Conservation (phyloP, 2,888 invertebrate species). For the Ectobius pallidus region DNA sequence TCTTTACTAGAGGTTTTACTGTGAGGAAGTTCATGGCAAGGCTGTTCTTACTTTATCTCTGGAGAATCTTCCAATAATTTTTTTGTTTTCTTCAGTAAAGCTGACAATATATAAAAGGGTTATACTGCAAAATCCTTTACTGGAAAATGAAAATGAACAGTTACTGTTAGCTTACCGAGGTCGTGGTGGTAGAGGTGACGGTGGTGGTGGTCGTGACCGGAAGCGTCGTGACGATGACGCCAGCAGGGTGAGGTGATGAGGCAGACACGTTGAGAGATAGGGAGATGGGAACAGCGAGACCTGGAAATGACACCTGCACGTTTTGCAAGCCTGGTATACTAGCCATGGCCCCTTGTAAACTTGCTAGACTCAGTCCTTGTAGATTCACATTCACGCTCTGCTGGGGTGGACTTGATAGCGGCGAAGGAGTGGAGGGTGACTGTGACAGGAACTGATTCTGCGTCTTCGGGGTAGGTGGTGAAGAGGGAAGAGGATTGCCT, state of each 20-base stretch:
- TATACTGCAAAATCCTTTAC: neutral
- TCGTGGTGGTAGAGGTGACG: slow-evolving; percentile 55
- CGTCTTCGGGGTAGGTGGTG: slow-evolving; percentile 20
- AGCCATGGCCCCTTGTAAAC: slow-evolving; percentile 59
- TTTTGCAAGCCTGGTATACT: slow-evolving; percentile 75
- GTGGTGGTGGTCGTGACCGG: slow-evolving; percentile 60
- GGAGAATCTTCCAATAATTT: too few relatives aligned
- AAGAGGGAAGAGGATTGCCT: slow-evolving; percentile 32
- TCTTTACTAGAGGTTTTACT: too few relatives aligned
- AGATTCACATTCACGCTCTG: slow-evolving; percentile 55
- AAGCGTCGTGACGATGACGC: slow-evolving; percentile 68
- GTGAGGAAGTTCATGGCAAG: too few relatives aligned
- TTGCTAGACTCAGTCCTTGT: slow-evolving; percentile 75
- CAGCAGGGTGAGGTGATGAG: slow-evolving; percentile 58
- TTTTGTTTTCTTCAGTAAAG: too few relatives aligned
- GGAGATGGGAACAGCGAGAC: slow-evolving; percentile 85
- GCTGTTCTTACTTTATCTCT: too few relatives aligned
- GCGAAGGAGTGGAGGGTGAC: slow-evolving; percentile 46
- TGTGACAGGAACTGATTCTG: slow-evolving; percentile 32
- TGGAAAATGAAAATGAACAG: too few relatives aligned
- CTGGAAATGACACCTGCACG: slow-evolving; percentile 83
- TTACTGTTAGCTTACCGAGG: slow-evolving; percentile 50
- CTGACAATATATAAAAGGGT: too few relatives aligned
- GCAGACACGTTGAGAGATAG: slow-evolving; percentile 75
- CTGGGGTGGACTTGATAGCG: slow-evolving; percentile 59